These are phyloP conservation scores for Lomographa bimaculata DNA, from an alignment of 2,888 invertebrate genomes.

Conservation along the genomic window DNA sequence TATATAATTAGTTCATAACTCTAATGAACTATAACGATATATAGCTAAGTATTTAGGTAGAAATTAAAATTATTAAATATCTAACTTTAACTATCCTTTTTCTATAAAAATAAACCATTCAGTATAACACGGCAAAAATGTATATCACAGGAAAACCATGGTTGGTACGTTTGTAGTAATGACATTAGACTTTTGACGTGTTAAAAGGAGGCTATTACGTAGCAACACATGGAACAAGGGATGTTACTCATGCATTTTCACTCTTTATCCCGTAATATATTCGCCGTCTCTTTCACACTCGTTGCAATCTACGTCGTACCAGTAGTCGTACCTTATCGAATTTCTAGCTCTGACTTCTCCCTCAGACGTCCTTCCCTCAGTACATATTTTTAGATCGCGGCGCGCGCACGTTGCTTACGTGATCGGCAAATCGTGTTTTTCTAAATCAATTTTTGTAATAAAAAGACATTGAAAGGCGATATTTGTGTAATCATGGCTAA, in stretches of 20 bases:
- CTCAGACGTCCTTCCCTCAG: slow-evolving; percentile 47
- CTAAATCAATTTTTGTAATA: slow-evolving; percentile 56
- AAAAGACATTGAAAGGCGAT: slow-evolving; percentile 35
- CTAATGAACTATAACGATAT: too few relatives aligned
- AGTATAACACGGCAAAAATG: slow-evolving; percentile 1
- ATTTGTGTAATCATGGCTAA: slow-evolving; percentile 61
- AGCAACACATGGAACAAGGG: slow-evolving; percentile 23
- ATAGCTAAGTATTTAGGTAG: too few relatives aligned
- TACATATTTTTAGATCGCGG: slow-evolving; percentile 67
- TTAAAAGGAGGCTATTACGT: slow-evolving; percentile 9
- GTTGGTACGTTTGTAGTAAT: too few relatives aligned
- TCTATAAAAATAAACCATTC: too few relatives aligned
- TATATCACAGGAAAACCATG: too few relatives aligned
- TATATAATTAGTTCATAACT: too few relatives aligned
- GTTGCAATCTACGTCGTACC: slow-evolving; percentile 9
- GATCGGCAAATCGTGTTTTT: slow-evolving; percentile 45
- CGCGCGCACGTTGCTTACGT: slow-evolving; percentile 48
- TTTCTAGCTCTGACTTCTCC: slow-evolving; percentile 51
- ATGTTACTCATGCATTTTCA: slow-evolving; percentile 23
- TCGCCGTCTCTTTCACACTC: slow-evolving; percentile 20
- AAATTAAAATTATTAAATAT: too few relatives aligned
- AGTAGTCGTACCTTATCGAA: slow-evolving; percentile 63
- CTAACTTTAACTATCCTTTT: too few relatives aligned
- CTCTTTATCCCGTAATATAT: slow-evolving; percentile 16
- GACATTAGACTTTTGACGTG: slow-evolving; percentile 8